Evolutionary conservation across 2,797 vertebrate genomes (phyloP), one percentile per base, ranked within the genome.

Genomic region (Muscicapa striata): DNA sequence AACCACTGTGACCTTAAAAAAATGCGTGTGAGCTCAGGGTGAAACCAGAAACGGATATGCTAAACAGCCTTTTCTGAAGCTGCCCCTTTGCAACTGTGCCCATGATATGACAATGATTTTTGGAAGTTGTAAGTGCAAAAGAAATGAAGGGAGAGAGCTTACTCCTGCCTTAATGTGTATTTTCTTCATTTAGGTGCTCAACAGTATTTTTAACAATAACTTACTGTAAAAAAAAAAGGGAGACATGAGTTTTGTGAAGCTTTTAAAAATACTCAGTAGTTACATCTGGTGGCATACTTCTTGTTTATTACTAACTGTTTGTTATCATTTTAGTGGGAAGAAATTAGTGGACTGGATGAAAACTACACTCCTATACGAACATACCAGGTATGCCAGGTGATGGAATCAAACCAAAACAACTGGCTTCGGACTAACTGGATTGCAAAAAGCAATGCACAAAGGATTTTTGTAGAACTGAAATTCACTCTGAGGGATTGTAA

Each of bases 381-480:
- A 15, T 99, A 99, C 98, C 99, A 99, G 98, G 99, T 99, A 96
- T 99, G 99, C 98, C 98, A 99, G 97, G 99, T 99, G 96, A 99
- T 99, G 99, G 99, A 99, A 97, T 98, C 99, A 98, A 99, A 99
- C 98, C 99, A 99, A 97, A 99, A 99, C 97, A 99, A 99, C 98
- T 99, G 99, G 99, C 99, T 99, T 97, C 98, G 99, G 98, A 99
- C 99, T 99, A 99, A 99, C 99, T 99, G 99, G 99, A 99, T 99
- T 97, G 98, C 99, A 93, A 99, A 99, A 98, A 98, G 98, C 94
- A 98, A 99, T 96, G 99, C 99, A 97, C 99, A 99, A 98, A 99
- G 99, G 98, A 99, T 99, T 98, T 99, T 99, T 99, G 99, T 99
- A 97, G 99, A 99, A 97, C 98, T 99, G 97, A 99, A 99, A 98